These are phyloP conservation scores for Silurus lanzhouensis DNA, from an alignment of 2,797 vertebrate species.

Conservation along the genomic window DNA sequence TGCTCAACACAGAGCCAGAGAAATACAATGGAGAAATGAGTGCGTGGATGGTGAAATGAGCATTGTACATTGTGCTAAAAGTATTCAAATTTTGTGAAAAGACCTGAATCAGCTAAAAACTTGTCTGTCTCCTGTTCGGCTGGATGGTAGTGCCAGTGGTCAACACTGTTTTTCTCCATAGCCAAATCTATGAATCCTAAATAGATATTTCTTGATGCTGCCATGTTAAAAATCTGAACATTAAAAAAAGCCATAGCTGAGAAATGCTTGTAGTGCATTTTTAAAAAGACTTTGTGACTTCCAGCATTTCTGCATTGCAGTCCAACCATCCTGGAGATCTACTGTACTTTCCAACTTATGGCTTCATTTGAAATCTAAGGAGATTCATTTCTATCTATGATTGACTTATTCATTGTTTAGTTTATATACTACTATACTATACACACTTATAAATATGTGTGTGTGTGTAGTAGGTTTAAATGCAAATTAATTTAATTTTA, in stretches of 20 bases:
- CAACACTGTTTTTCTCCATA: background rate
- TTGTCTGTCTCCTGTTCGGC: background rate
- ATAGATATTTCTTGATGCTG: background rate
- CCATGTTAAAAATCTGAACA: background rate
- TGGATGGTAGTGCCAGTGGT: background rate
- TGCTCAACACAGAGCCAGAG: slow-evolving; percentile 91
- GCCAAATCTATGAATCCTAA: background rate
- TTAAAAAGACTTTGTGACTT: background rate
- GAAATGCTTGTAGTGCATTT: too few relatives aligned
- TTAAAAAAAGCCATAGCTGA: too few relatives aligned
- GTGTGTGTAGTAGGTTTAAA: too few relatives aligned
- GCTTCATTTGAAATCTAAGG: too few relatives aligned
- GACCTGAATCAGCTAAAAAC: background rate
- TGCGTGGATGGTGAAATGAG: slow-evolving; percentile 66
- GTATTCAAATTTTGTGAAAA: background rate
- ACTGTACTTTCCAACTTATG: too few relatives aligned
- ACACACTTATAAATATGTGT: too few relatives aligned
- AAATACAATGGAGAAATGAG: slow-evolving; percentile 91
- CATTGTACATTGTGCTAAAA: background rate
- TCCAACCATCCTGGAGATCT: too few relatives aligned
- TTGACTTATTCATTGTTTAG: too few relatives aligned
- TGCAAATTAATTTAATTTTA: too few relatives aligned
- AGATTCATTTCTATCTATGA: too few relatives aligned
- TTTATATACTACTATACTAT: too few relatives aligned
- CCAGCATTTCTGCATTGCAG: too few relatives aligned